These are phyloP conservation scores for Sturmia bella DNA, from an alignment of 2,888 invertebrate genomes.

Conservation along the genomic window DNA sequence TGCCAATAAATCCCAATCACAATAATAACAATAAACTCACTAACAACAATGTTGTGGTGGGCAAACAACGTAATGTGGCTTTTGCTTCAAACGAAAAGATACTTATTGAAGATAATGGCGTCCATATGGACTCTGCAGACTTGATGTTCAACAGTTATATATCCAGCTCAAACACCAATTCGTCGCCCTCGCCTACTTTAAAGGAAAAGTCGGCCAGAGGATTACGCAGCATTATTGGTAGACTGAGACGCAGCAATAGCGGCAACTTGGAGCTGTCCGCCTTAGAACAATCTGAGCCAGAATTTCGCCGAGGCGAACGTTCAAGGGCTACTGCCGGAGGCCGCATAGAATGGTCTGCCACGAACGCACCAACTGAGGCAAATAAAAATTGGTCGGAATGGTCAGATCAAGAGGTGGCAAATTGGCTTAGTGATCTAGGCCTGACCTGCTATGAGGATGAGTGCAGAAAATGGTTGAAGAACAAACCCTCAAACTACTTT, in stretches of 20 bases:
- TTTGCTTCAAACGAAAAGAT: conserved; percentile 79
- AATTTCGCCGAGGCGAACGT: conserved; percentile 87
- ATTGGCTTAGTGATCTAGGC: conserved; percentile 88
- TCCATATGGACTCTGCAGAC: conserved; percentile 83
- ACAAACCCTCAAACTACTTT: conserved; percentile 87
- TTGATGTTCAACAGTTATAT: conserved; percentile 79
- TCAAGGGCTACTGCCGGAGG: conserved; percentile 88
- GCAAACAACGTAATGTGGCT: conserved; percentile 76
- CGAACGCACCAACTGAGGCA: conserved; percentile 72
- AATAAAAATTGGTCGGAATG: conserved; percentile 89
- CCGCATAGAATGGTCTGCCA: conserved; percentile 85
- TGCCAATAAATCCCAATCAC: conserved; percentile 70
- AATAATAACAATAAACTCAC: conserved; percentile 70
- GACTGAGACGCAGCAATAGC: conserved; percentile 87
- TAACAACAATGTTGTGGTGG: conserved; percentile 73
- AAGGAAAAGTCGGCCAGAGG: conserved; percentile 82
- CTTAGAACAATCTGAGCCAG: conserved; percentile 82
- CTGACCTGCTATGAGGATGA: conserved; percentile 90
- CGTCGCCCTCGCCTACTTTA: conserved; percentile 81
- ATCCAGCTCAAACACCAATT: conserved; percentile 82
- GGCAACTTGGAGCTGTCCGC: conserved; percentile 86
- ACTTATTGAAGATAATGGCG: conserved; percentile 75
- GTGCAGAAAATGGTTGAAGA: conserved; percentile 89
- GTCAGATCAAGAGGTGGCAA: conserved; percentile 90
- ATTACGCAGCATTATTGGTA: conserved; percentile 86